Conservation (phyloP, 2,113 vertebrate species). For the Baryphthengus martii region DNA sequence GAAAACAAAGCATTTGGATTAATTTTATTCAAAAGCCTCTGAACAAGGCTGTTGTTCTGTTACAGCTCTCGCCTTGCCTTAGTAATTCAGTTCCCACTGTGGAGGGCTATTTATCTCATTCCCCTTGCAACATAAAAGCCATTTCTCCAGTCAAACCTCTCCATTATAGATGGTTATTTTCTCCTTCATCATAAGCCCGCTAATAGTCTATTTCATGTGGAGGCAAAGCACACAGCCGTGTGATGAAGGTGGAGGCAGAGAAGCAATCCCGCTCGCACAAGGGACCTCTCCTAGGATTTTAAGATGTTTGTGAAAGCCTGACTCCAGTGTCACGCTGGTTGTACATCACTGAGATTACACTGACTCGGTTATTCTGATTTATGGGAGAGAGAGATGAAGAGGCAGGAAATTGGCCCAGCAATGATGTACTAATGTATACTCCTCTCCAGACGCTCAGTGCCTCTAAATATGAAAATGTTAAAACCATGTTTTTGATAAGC, state of each 20-base stretch:
- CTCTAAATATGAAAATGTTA: slow-evolving; percentile 38
- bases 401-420: slow-evolving; percentile 21
- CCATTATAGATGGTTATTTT: background rate
- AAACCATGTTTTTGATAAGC: slow-evolving; percentile 38
- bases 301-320: background rate
- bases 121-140: background rate
- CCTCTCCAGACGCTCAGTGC: background rate
- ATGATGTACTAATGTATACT: background rate
- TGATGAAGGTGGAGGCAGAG: background rate
- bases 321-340: background rate
- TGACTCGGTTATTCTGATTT: background rate
- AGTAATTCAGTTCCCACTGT: background rate
- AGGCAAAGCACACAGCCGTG: background rate
- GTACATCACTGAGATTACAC: background rate
- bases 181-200: background rate
- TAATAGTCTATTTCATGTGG: background rate
- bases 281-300: background rate
- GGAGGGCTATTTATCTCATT: slow-evolving; percentile 3
- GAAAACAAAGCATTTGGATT: background rate
- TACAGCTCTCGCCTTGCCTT: background rate
- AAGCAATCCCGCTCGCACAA: background rate
- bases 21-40: background rate
- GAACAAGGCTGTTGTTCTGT: background rate
- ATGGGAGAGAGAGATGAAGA: background rate
- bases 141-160: slow-evolving; percentile 12